Evolutionary conservation across 1,140 invertebrate species (phyloP).

Genomic region (Pomacea maculata): DNA sequence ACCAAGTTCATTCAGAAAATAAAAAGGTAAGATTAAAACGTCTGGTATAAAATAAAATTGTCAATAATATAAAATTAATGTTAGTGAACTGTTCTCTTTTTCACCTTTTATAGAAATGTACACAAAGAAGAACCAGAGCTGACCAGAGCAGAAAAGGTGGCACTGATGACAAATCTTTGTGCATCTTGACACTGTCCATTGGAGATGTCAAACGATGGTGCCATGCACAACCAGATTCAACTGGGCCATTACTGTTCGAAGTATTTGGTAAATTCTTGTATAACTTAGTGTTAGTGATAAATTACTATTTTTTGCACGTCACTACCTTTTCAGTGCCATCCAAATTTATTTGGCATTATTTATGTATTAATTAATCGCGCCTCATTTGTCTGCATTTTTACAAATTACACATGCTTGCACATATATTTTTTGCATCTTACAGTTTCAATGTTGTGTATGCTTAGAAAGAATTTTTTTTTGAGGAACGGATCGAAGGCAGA

Average conservation of each 20-base stretch:
- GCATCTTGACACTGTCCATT: neutral
- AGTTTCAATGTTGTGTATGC: too few species aligned
- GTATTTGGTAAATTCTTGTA: neutral
- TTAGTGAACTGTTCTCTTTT: neutral
- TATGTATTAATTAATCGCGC: too few species aligned
- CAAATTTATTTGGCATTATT: neutral
- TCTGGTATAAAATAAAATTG: neutral
- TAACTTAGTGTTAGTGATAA: neutral
- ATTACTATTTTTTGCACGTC: neutral
- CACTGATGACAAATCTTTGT: slow-evolving; percentile 1
- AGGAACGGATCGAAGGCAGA: too few species aligned
- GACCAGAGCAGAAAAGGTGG: neutral
- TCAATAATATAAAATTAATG: neutral
- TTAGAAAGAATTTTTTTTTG: too few species aligned
- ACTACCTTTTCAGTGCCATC: too few species aligned
- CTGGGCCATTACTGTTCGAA: neutral
- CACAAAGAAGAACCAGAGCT: neutral
- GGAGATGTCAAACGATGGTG: neutral
- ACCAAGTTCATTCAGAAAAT: neutral
- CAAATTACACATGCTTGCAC: too few species aligned
- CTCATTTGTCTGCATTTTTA: too few species aligned
- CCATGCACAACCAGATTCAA: neutral
- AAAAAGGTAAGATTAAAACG: neutral
- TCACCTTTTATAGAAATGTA: neutral
- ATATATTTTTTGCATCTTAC: too few species aligned